Evolutionary conservation across 2,888 invertebrate species (phyloP).

Genomic region (Drosophila siamana): DNA sequence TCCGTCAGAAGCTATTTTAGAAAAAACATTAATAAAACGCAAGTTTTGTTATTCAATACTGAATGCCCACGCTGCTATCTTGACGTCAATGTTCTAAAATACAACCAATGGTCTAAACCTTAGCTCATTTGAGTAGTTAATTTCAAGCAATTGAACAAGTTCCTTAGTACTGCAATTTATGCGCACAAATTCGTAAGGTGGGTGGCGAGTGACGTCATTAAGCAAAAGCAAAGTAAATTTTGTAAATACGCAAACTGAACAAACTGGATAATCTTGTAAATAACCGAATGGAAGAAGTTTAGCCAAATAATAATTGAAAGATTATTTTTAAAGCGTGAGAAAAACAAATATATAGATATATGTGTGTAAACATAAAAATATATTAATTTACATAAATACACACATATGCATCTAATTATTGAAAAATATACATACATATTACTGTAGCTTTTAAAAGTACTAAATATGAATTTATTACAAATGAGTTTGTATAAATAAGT

Average conservation of each 20-base stretch:
- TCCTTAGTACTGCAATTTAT: constrained; percentile 21
- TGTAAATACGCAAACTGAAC: not conserved
- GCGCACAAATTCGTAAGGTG: constrained; percentile 39
- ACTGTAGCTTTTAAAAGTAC: too few relatives aligned
- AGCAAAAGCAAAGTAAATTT: constrained; percentile 11
- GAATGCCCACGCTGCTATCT: too few relatives aligned
- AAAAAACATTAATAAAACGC: too few relatives aligned
- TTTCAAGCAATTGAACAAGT: constrained; percentile 4
- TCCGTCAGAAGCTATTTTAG: too few relatives aligned
- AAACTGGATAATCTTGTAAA: not conserved
- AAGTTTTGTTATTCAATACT: too few relatives aligned
- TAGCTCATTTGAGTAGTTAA: not conserved
- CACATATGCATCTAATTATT: not conserved
- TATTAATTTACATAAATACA: too few relatives aligned
- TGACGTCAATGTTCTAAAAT: too few relatives aligned
- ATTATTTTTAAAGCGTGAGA: not conserved
- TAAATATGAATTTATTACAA: too few relatives aligned
- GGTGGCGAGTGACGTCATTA: constrained; percentile 51
- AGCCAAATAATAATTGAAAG: not conserved
- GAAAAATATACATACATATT: not conserved
- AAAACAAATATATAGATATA: not conserved
- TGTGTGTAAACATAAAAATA: constrained; percentile 5
- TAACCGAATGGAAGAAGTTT: not conserved
- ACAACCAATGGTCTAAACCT: not conserved
- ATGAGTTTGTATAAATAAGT: not conserved